Percentiles rank a stretch among this genome's conserved stretches.
Conservation (phyloP, 2,888 invertebrate species). For the Caradrina kadenii region DNA sequence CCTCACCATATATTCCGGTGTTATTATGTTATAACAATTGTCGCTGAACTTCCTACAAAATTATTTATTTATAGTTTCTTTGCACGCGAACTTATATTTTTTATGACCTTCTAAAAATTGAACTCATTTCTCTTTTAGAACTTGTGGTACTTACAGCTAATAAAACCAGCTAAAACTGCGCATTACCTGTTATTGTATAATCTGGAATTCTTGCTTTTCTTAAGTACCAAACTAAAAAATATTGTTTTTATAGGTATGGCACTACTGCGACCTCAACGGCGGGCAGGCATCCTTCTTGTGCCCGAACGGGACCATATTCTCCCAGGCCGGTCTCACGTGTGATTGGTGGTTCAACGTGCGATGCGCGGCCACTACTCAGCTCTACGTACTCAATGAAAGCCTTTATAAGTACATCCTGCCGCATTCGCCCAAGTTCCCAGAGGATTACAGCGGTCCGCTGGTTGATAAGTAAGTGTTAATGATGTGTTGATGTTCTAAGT, state of each 20-base stretch:
- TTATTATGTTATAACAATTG: constrained; percentile 15
- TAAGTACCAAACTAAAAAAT: background rate
- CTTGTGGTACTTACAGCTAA: background rate
- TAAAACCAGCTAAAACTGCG: too few relatives aligned
- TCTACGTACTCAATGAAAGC: constrained; percentile 96
- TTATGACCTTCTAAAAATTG: background rate
- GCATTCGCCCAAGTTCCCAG: constrained; percentile 96
- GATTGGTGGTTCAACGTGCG: constrained; percentile 98
- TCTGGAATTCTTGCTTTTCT: too few relatives aligned
- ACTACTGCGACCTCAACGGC: constrained; percentile 97
- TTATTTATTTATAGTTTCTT: constrained; percentile 5
- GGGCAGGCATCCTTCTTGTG: constrained; percentile 97
- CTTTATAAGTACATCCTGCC: constrained; percentile 97
- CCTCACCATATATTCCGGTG: background rate
- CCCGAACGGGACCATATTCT: constrained; percentile 97
- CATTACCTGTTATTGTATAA: too few relatives aligned
- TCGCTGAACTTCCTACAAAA: background rate
- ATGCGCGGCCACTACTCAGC: constrained; percentile 95
- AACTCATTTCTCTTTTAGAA: background rate
- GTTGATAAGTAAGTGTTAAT: constrained; percentile 93
- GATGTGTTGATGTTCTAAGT: background rate
- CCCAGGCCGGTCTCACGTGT: constrained; percentile 96
- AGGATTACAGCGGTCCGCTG: constrained; percentile 96
- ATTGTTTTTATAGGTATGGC: constrained; percentile 93
- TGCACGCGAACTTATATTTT: constrained; percentile 5